Evolutionary conservation across 2,888 invertebrate species (phyloP), one percentile per base, ranked within the genome.

Genomic region (Drosophila atroscutellata): DNA sequence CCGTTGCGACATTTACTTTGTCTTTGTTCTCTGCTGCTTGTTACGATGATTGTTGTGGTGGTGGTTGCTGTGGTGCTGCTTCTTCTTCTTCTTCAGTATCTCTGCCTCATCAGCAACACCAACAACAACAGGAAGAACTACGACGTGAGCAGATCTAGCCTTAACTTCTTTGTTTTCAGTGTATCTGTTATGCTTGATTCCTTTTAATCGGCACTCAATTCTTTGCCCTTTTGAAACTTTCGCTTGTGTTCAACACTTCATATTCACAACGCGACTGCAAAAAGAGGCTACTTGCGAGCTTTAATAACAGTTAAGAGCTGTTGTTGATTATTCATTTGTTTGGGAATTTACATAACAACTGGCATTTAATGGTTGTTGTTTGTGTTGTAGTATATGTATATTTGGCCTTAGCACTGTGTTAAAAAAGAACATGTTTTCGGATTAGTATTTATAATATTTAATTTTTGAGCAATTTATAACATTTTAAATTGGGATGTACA

Each of bases 1-100:
- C n/a, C 54, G 61, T 59, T 81, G 82, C 78, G 78, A 83, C 73
- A 80, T 76, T 62, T 62, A 82, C 72, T 80, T 80, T 75, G 80
- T 54, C 73, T 65, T 73, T 80, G 73, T 63, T 63, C 55, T 37
- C n/a, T 26, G 30, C 8, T 30, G 28, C 36, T 37, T 26, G 26
- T 55, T 26, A 55, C 36, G 36, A 39, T 26, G 55, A 55, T 55
- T 36, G 26, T 37, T 36, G 15, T 55, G 13, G 24, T 55, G 39
- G 7, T 28, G 39, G 55, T 28, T 56, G 56, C 8, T 55, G 37
- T 20, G 24, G 4, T 24, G 45, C 8, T 42, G 30, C 39, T 52
- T 13, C n/a, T 37, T 51, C 42, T 62, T 37, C 30, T 47, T 57
- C 32, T 68, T 42, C 24, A 37, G 55, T 42, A 56, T 47, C 15